phyloP scores from a whole-genome alignment of 2,113 vertebrate species.

The Erythrocebus patas region DNA sequence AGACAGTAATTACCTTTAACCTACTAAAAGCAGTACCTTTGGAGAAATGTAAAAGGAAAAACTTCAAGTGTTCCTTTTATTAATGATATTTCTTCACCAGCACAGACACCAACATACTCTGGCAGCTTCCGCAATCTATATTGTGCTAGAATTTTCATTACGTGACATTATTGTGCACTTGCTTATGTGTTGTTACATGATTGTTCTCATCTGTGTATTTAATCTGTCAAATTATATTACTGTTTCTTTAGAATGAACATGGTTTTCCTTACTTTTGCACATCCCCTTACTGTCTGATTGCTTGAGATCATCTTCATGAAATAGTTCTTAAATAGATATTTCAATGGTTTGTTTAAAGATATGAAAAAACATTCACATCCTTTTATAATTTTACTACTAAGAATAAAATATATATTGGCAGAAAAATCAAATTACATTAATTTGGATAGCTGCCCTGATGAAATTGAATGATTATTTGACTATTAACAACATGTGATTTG shows the following conservation, averaged over 20 bases:
- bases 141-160: background rate
- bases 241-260: background rate
- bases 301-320: background rate
- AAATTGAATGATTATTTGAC: background rate
- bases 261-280: background rate
- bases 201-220: background rate
- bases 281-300: background rate
- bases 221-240: background rate
- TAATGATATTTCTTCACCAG: background rate
- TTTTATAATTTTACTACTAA: background rate
- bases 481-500: background rate
- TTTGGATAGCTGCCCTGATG: background rate
- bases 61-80: background rate
- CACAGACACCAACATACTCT: background rate
- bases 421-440: background rate
- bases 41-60: background rate
- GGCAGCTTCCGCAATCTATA: background rate
- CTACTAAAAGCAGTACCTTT: background rate
- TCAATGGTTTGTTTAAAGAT: background rate
- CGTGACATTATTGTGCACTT: background rate
- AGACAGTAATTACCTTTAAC: background rate
- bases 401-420: background rate
- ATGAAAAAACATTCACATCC: background rate
- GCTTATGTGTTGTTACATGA: background rate
- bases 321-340: background rate